A percentile compares a stretch with the other conserved stretches of the same genome.
phyloP scores from a whole-genome alignment of 2,113 vertebrate genomes.

The Pungitius pungitius region DNA sequence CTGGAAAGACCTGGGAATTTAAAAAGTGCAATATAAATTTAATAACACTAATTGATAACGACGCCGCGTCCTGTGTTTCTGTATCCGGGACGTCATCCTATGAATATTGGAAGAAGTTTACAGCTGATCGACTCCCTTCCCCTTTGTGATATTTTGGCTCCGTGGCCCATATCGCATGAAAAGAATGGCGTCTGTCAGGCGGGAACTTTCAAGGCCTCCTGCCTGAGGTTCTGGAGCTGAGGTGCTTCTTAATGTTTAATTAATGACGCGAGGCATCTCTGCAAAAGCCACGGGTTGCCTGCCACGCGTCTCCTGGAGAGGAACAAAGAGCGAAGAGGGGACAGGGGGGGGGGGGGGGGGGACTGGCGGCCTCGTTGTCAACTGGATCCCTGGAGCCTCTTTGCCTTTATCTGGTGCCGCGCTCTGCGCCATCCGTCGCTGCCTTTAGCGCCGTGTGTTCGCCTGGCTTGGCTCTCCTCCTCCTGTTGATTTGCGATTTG shows the following conservation, averaged over 20 bases:
- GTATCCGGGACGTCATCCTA: neutral
- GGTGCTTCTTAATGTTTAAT: slow-evolving; percentile 65
- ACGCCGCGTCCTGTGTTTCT: neutral
- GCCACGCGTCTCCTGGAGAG: slow-evolving; percentile 48
- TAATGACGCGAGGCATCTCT: slow-evolving; percentile 34
- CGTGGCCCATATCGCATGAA: slow-evolving; percentile 23
- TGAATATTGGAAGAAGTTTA: neutral
- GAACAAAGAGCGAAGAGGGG: slow-evolving; percentile 21
- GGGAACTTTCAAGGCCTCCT: slow-evolving; percentile 19
- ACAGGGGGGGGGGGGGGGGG: neutral
- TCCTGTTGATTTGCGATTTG: slow-evolving; percentile 26
- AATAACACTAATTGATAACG: neutral
- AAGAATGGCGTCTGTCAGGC: slow-evolving; percentile 35
- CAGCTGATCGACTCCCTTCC: neutral
- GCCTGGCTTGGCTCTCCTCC: slow-evolving; percentile 16
- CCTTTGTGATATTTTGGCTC: neutral
- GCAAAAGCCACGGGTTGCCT: slow-evolving; percentile 24
- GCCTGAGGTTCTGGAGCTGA: slow-evolving; percentile 9
- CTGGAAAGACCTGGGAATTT: neutral
- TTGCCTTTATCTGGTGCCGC: neutral
- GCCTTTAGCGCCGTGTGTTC: slow-evolving; percentile 20
- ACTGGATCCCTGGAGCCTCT: slow-evolving; percentile 49
- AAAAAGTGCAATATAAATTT: neutral
- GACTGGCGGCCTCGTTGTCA: slow-evolving; percentile 29
- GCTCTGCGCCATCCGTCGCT: slow-evolving; percentile 31